Percentiles rank a stretch among this genome's conserved stretches.
Evolutionary conservation across 2,113 vertebrate genomes (phyloP).

Genomic region (Onychostruthus taczanowskii): DNA sequence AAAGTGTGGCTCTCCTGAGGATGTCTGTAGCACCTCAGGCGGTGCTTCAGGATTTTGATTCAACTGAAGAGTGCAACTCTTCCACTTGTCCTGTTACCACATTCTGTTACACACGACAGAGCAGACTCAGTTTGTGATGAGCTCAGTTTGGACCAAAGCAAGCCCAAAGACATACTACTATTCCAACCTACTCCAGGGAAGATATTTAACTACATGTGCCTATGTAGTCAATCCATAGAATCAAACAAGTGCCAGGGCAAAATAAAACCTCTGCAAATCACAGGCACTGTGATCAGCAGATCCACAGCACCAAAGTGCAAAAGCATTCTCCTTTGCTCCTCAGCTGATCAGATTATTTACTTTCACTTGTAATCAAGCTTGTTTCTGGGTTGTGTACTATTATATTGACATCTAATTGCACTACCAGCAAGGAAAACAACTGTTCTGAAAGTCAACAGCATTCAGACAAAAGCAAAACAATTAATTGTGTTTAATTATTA

Average conservation of each 20-base stretch:
- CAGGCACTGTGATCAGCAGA: background rate
- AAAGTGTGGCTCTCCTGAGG: background rate
- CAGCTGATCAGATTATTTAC: background rate
- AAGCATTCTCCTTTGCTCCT: background rate
- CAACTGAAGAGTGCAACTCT: background rate
- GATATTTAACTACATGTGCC: background rate
- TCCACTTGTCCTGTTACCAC: background rate
- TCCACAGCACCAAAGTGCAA: background rate
- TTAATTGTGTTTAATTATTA: background rate
- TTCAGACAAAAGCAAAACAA: background rate
- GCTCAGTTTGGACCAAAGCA: background rate
- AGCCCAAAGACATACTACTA: background rate
- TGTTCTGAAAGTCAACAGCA: background rate
- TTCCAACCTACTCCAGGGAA: background rate
- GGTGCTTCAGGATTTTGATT: background rate
- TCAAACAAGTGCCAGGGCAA: background rate
- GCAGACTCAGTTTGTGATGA: background rate
- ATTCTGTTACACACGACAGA: background rate
- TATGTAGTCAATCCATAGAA: background rate
- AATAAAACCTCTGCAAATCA: background rate
- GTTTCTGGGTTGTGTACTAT: background rate
- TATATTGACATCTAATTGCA: background rate
- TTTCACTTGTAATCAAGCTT: background rate
- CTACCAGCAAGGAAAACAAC: background rate
- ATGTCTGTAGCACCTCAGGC: background rate